Base-by-base conservation (phyloP, 2,113 vertebrate species). In the Sylvia atricapilla region DNA sequence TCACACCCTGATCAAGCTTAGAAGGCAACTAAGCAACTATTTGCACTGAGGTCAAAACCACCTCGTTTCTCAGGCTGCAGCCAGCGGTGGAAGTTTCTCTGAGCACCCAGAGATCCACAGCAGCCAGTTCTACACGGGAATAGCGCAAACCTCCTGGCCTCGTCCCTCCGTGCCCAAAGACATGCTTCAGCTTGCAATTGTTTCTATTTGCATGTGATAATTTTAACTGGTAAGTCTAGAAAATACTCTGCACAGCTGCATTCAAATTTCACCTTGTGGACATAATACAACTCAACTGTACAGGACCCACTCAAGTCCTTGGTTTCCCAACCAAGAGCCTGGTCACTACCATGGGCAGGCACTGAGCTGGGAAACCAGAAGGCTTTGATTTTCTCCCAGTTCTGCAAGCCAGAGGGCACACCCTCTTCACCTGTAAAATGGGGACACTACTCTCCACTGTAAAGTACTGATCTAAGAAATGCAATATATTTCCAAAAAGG, bases 171-270 rank as follows among this genome's bases (percentile, higher is more conserved):
- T 95, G 88, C 79, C 88, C 56, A 93, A 63, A 90, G 72, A 82
- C 76, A 0, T 72, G 85, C 82, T 95, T 41, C 85, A 56, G 83
- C 88, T 94, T 96, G 95, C 72, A 75, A 27, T 3, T 89, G 44
- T 35, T 94, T 41, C 92, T 39, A 68, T 95, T 93, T 96, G 83
- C 83, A 93, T 96, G 86, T 21, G 44, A 92, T 92, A 60, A 90
- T 94, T 93, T 94, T 90, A 92, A 90, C 76, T 75, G 49, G 88
- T 75, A 92, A 76, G 72, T 96, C 90, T 64, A 93, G 88, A 90
- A 89, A 95, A 95, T 63, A 90, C 59, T 82, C 89, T 53, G 37
- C 28, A 67, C 44, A 86, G 82, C 52, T 50, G 67, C 55, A 79
- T 75, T 81, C 70, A 74, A 67, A 81, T 89, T 75, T 77, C 79